These are phyloP conservation scores for Taurulus bubalis DNA, from an alignment of 2,113 vertebrate genomes.

Conservation along the genomic window DNA sequence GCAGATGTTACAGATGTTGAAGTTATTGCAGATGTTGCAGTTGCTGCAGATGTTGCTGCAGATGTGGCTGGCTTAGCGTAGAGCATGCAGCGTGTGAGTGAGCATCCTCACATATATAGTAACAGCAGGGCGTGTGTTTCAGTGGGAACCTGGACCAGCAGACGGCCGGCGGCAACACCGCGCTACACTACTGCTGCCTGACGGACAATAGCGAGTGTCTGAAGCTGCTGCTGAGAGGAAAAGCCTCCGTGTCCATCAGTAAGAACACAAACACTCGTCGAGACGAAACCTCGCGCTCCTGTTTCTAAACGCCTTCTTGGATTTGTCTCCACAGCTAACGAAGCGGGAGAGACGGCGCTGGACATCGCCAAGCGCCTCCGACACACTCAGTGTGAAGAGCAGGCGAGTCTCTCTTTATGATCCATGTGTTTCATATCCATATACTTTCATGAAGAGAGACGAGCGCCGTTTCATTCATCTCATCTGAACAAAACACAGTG, in stretches of 20 bases:
- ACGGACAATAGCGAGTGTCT: slow-evolving; percentile 96
- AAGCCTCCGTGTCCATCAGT: slow-evolving; percentile 92
- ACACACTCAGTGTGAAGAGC: slow-evolving; percentile 91
- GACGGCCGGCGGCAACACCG: slow-evolving; percentile 91
- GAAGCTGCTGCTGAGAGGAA: slow-evolving; percentile 94
- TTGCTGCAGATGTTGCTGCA: too few species aligned
- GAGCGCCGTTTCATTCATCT: too few species aligned
- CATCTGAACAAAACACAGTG: too few species aligned
- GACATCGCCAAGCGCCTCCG: slow-evolving; percentile 92
- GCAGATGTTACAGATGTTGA: too few species aligned
- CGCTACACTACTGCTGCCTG: slow-evolving; percentile 96
- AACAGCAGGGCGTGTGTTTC: slow-evolving; percentile 24
- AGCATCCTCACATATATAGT: neutral
- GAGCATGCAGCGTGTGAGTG: neutral
- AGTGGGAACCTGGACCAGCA: slow-evolving; percentile 94
- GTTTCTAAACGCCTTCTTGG: neutral
- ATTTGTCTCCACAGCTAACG: slow-evolving; percentile 86
- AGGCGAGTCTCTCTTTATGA: slow-evolving; percentile 83
- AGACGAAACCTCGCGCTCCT: too few species aligned
- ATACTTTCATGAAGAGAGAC: too few species aligned
- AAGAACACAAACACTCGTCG: slow-evolving; percentile 49
- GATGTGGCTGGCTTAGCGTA: too few species aligned
- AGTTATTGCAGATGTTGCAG: too few species aligned
- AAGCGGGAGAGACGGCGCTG: slow-evolving; percentile 91
- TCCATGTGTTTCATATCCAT: too few species aligned